A percentile compares a stretch with the other conserved stretches of the same genome.
Evolutionary conservation across 1,140 invertebrate genomes (phyloP).

Genomic region (Rhopalosiphum maidis): DNA sequence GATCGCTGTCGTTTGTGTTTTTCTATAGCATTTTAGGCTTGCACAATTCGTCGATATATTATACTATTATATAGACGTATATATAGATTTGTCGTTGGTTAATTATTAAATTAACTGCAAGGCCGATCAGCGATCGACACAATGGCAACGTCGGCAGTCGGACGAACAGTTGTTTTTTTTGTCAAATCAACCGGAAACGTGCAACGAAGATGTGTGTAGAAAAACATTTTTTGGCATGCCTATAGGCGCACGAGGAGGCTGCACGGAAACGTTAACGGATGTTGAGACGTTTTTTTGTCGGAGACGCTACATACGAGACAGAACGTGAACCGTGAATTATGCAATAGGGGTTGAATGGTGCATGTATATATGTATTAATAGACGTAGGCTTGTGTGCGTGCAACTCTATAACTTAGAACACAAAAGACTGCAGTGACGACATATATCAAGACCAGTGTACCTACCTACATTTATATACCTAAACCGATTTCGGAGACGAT

Average conservation of each 20-base stretch:
- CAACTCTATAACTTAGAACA: slow-evolving; percentile 30
- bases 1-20: neutral
- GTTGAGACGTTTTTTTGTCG: slow-evolving; percentile 35
- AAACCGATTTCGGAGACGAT: neutral
- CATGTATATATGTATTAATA: neutral
- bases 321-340: slow-evolving; percentile 47
- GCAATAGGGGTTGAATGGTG: slow-evolving; percentile 14
- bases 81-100: neutral
- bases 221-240: neutral
- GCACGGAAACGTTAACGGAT: slow-evolving; percentile 41
- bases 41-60: neutral
- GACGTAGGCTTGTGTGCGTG: neutral
- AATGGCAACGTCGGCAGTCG: neutral
- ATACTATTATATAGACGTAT: neutral
- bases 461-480: neutral
- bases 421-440: slow-evolving; percentile 24
- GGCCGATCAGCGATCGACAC: neutral
- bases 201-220: no score
- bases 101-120: slow-evolving; percentile 37
- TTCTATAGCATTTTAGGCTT: neutral
- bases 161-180: neutral
- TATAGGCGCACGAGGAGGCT: neutral
- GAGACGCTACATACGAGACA: neutral
- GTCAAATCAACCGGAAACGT: slow-evolving; percentile 18
- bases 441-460: neutral